Percentiles rank a stretch among this genome's conserved stretches.
These are phyloP conservation scores for Taxidea taxus DNA, from an alignment of 2,113 vertebrate genomes.

Conservation along the genomic window DNA sequence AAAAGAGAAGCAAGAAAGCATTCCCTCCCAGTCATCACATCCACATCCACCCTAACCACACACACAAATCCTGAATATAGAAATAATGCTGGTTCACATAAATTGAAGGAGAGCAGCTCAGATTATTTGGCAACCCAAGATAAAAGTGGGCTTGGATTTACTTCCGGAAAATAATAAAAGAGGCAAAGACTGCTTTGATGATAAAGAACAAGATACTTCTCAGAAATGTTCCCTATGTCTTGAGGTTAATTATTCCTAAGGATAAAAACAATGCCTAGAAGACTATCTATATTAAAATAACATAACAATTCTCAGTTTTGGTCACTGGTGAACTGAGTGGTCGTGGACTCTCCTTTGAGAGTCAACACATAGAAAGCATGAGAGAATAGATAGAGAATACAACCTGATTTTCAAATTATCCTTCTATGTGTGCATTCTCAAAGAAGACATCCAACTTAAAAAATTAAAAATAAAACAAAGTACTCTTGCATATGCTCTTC, in stretches of 20 bases:
- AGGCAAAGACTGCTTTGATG: not conserved
- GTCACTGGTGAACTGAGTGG: not conserved
- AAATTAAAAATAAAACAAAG: not conserved
- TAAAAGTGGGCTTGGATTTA: not conserved
- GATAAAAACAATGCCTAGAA: not conserved
- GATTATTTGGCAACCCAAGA: not conserved
- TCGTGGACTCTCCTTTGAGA: not conserved
- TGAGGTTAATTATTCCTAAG: not conserved
- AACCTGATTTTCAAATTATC: not conserved
- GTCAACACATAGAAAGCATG: not conserved
- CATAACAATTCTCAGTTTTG: not conserved
- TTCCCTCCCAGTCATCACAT: not conserved
- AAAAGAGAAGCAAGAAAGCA: not conserved
- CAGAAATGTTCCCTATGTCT: not conserved
- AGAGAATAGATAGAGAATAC: not conserved
- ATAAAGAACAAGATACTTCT: not conserved
- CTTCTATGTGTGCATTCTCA: not conserved
- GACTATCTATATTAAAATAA: not conserved
- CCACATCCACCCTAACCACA: not conserved
- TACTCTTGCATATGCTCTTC: not conserved
- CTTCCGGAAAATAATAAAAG: not conserved
- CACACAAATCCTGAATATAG: not conserved
- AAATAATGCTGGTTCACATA: not conserved
- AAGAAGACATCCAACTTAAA: not conserved
- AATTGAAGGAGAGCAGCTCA: not conserved